These are phyloP conservation scores for Pangasius larnaudii DNA, from an alignment of 2,797 vertebrate species.

Conservation along the genomic window DNA sequence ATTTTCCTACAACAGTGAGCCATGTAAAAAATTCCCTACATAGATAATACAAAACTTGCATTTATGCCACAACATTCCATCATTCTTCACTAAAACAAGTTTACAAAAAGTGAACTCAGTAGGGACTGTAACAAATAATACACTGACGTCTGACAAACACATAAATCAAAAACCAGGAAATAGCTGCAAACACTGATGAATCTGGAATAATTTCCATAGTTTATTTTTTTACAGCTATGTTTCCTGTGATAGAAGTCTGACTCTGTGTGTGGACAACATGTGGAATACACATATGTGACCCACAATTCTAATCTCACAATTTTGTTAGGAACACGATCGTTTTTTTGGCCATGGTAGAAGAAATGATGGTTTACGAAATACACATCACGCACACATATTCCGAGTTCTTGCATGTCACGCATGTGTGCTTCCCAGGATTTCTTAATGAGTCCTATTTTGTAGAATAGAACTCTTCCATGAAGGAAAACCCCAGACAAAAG, in stretches of 20 bases:
- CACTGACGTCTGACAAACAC: background rate
- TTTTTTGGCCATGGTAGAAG: background rate
- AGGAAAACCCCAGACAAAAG: slow-evolving; percentile 63
- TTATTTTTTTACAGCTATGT: background rate
- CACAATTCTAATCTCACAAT: background rate
- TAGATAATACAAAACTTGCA: background rate
- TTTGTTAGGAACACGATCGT: background rate
- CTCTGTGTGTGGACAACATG: background rate
- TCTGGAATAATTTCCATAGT: background rate
- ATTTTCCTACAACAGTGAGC: background rate
- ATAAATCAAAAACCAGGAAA: background rate
- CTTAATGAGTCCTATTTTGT: slow-evolving; percentile 63
- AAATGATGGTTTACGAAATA: slow-evolving; percentile 65
- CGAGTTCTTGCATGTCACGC: slow-evolving; percentile 67
- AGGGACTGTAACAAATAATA: background rate
- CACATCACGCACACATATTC: slow-evolving; percentile 56
- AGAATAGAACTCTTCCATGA: slow-evolving; percentile 63
- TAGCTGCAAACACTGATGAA: background rate
- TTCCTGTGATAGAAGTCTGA: background rate
- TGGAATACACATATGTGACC: background rate
- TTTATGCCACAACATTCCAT: background rate
- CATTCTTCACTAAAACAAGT: background rate
- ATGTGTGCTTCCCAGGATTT: slow-evolving; percentile 41
- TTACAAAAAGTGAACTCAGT: background rate
- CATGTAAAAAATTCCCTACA: background rate